phyloP scores from a whole-genome alignment of 30 jellyfish, hydroid and myxozoan species.

The Cassiopea andromeda region DNA sequence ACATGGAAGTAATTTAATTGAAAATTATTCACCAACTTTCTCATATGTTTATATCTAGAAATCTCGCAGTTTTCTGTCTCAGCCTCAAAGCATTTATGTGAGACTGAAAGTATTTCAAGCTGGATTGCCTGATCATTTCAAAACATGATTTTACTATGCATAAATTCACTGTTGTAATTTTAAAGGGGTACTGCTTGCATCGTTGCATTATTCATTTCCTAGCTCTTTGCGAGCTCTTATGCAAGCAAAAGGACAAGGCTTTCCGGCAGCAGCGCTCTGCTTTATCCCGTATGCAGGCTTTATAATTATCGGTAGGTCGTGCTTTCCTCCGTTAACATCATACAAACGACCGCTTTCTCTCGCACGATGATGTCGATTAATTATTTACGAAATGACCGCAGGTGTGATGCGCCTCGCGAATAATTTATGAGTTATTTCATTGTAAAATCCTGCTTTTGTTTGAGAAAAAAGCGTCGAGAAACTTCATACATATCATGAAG shows the following conservation, averaged over 20 bases:
- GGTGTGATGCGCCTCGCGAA: slow-evolving; percentile 53
- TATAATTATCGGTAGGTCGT: slow-evolving; percentile 18
- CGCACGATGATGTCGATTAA: slow-evolving; percentile 52
- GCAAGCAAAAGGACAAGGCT: slow-evolving; percentile 36
- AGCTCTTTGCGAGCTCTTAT: background rate
- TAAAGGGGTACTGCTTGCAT: background rate
- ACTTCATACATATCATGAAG: slow-evolving; percentile 19
- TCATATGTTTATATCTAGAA: no score
- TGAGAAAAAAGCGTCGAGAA: slow-evolving; percentile 23
- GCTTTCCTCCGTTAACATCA: slow-evolving; percentile 33
- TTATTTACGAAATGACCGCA: slow-evolving; percentile 71
- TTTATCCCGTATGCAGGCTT: slow-evolving; percentile 11
- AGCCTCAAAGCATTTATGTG: no score
- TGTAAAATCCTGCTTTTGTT: slow-evolving; percentile 50
- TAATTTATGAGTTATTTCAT: slow-evolving; percentile 67
- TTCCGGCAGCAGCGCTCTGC: slow-evolving; percentile 31
- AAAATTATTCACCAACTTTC: no score
- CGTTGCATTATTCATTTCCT: background rate
- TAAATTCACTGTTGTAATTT: background rate
- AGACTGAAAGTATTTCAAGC: background rate
- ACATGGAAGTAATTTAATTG: no score
- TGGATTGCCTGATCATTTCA: background rate
- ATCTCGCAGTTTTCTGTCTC: no score
- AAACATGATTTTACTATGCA: background rate
- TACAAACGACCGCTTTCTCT: slow-evolving; percentile 38